Conservation (phyloP, 2,888 invertebrate genomes). For the Microctonus hyperodae region DNA sequence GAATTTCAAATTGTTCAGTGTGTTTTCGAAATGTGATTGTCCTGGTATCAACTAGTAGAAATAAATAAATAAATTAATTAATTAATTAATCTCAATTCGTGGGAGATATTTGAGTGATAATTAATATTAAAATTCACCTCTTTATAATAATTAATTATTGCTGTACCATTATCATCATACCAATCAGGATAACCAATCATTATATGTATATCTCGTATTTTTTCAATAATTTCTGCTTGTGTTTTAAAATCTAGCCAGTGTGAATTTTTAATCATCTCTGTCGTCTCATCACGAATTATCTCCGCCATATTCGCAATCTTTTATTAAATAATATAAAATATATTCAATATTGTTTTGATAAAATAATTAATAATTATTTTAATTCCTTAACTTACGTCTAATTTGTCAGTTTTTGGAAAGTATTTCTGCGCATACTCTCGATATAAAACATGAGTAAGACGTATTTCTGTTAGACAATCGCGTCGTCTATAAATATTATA, state of each 20-base stretch:
- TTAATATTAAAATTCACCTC: slow-evolving; percentile 56
- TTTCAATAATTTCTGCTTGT: slow-evolving; percentile 64
- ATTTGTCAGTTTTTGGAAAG: slow-evolving; percentile 19
- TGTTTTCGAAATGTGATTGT: slow-evolving; percentile 22
- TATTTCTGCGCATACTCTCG: slow-evolving; percentile 18
- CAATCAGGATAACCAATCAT: slow-evolving; percentile 69
- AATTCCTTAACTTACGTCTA: slow-evolving; percentile 8
- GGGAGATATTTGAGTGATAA: background rate
- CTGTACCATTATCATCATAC: slow-evolving; percentile 63
- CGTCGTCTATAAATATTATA: slow-evolving; percentile 1
- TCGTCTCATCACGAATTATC: slow-evolving; percentile 65
- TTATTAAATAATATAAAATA: background rate
- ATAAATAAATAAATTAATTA: background rate
- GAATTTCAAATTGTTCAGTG: slow-evolving; percentile 21
- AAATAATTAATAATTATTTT: background rate
- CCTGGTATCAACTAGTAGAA: background rate
- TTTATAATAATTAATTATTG: slow-evolving; percentile 65
- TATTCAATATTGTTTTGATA: background rate
- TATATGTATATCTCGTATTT: slow-evolving; percentile 64
- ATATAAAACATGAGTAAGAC: slow-evolving; percentile 6
- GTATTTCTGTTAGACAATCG: slow-evolving; percentile 8
- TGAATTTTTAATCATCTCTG: slow-evolving; percentile 62
- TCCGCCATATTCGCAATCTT: slow-evolving; percentile 64
- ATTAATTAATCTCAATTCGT: background rate
- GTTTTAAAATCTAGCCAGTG: slow-evolving; percentile 69